Base-by-base conservation (phyloP, 2,888 invertebrate species). In the Caenorhabditis parvicauda region DNA sequence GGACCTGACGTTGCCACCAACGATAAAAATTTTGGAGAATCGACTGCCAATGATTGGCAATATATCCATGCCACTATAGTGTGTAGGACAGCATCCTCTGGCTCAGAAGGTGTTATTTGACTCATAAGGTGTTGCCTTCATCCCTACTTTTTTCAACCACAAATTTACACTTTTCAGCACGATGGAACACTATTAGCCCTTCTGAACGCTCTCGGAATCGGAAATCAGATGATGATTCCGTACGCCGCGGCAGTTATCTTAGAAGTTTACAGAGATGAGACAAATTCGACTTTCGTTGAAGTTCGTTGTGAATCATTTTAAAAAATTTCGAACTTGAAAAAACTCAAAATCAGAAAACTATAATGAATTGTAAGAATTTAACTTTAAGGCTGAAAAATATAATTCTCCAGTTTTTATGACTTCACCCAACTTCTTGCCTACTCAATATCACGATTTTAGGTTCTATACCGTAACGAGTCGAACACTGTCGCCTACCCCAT, bases 171-270 rank as follows among this genome's bases (percentile, higher is more conserved):
- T 3, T 61, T 75, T 45, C 57, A 75, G 75, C 76, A 76, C 52
- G 76, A 76, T 38, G 75, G 75, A 9, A 70, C 70, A 24, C 43
- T 76, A n/a, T 49, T 64, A 22, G 59, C 71, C 0, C 57, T 76
- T 19, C 52, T 74, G 35, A 71, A 69, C 37, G 66, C 68, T 0
- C 44, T 76, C 46, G 60, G 65, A 7, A 61, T 69, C 2, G 55
- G 55, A 6, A 64, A 72, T 35, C 54, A 59, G 3, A 42, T 59
- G 42, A 64, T 65, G 61, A 64, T 73, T 9, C 75, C 76, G 1
- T 76, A 74, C 43, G 69, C 74, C 17, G 59, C 59, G 14, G 63
- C 70, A 32, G 38, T 76, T 14, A 70, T 76, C n/a, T 70, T 75
- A 73, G 71, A 76, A 29, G 51, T 76, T 6, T 68, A 70, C 37